These are phyloP conservation scores for Fulica atra DNA, from an alignment of 2,113 vertebrate genomes.

Conservation along the genomic window DNA sequence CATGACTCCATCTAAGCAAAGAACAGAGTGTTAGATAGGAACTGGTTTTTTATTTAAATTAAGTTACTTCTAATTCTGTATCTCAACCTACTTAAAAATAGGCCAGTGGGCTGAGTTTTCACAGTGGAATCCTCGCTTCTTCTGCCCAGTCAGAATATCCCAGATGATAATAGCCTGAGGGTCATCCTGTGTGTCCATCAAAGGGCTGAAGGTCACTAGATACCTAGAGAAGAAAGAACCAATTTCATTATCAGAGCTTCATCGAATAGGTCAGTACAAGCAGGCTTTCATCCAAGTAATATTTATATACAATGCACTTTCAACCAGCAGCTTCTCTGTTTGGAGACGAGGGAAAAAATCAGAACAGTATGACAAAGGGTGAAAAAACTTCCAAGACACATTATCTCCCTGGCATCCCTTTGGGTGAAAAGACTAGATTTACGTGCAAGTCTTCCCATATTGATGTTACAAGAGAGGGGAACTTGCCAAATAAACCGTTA, in stretches of 20 bases:
- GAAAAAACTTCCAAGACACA: background rate
- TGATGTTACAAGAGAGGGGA: background rate
- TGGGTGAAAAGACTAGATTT: background rate
- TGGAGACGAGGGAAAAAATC: background rate
- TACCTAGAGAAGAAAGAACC: slow-evolving; percentile 78
- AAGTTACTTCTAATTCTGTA: background rate
- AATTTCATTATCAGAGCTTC: background rate
- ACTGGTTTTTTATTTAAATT: background rate
- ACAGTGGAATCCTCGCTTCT: slow-evolving; percentile 98
- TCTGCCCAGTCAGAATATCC: slow-evolving; percentile 96
- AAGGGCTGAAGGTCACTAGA: slow-evolving; percentile 94
- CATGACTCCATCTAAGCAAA: slow-evolving; percentile 92
- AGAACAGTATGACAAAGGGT: background rate
- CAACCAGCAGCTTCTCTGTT: background rate
- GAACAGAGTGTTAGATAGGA: background rate
- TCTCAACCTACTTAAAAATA: slow-evolving; percentile 92
- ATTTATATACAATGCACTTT: background rate
- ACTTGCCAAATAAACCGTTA: background rate
- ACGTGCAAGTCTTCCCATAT: background rate
- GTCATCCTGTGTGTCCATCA: slow-evolving; percentile 97
- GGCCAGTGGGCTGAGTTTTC: slow-evolving; percentile 99
- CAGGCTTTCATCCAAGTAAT: background rate
- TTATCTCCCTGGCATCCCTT: background rate
- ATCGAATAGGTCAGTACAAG: background rate
- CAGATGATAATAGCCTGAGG: slow-evolving; percentile 99